Percentiles rank a stretch among this genome's conserved stretches.
Evolutionary conservation across 2,113 vertebrate genomes (phyloP).

Genomic region (Bombycilla garrulus): DNA sequence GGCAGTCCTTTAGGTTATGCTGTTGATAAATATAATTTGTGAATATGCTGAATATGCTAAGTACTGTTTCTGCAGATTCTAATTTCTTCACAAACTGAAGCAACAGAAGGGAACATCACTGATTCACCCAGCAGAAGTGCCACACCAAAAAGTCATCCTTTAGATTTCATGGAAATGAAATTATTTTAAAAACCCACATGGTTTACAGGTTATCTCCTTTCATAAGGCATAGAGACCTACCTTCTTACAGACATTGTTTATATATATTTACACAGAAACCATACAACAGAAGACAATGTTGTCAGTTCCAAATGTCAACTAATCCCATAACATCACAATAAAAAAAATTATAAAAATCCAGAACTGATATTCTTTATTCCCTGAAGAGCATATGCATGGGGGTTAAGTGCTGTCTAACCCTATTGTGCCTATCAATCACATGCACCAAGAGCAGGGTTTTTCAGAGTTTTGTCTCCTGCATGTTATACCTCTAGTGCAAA

Average conservation of each 20-base stretch:
- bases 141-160: neutral
- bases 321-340: neutral
- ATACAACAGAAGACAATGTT: neutral
- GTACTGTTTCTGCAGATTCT: neutral
- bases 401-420: neutral
- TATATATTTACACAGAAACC: neutral
- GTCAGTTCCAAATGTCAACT: neutral
- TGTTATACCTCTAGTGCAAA: neutral
- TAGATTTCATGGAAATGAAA: neutral
- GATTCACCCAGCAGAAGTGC: neutral
- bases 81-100: neutral
- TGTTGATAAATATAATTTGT: neutral
- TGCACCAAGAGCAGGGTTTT: neutral
- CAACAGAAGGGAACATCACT: neutral
- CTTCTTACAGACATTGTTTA: neutral
- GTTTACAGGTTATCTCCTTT: neutral
- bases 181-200: fast-evolving
- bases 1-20: neutral
- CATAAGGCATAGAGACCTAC: fast-evolving
- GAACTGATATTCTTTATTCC: neutral
- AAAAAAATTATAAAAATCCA: neutral
- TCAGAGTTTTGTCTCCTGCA: neutral
- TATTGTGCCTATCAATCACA: neutral
- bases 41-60: neutral
- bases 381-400: neutral